Percentiles rank a stretch among this genome's conserved stretches.
Evolutionary conservation across 2,888 invertebrate genomes (phyloP).

Genomic region (Thalpophila matura): DNA sequence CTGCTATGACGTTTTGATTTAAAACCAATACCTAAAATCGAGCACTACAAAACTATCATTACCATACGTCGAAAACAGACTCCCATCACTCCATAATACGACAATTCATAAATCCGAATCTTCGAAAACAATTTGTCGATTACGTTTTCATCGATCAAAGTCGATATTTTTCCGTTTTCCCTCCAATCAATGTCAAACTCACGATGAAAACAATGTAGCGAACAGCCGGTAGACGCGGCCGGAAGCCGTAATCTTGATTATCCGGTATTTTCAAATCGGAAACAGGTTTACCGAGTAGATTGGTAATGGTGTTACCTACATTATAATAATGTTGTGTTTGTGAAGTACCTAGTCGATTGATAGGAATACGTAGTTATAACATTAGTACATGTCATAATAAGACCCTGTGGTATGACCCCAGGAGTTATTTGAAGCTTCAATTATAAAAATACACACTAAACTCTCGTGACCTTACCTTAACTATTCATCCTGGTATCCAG

Average conservation of each 20-base stretch:
- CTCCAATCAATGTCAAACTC: constrained; percentile 50
- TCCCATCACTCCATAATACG: not conserved
- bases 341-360: not conserved
- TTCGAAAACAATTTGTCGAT: constrained; percentile 41
- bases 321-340: constrained; percentile 36
- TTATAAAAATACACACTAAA: too few relatives aligned
- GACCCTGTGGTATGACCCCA: too few relatives aligned
- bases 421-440: too few relatives aligned
- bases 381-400: too few relatives aligned
- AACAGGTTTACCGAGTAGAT: constrained; percentile 58
- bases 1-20: constrained; percentile 7
- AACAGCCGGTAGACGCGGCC: constrained; percentile 63
- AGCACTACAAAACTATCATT: constrained; percentile 3
- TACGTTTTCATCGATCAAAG: constrained; percentile 55
- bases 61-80: constrained; percentile 16
- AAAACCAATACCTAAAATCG: not conserved
- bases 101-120: constrained; percentile 27
- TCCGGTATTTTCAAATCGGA: constrained; percentile 76
- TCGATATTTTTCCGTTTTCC: constrained; percentile 49
- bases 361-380: too few relatives aligned
- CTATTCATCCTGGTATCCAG: constrained; percentile 36
- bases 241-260: constrained; percentile 72
- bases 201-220: constrained; percentile 68
- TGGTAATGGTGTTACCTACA: constrained; percentile 48
- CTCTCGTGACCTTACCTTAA: constrained; percentile 37